These are phyloP conservation scores for Lepidurus packardi DNA, from an alignment of 1,140 invertebrate species.

Conservation along the genomic window DNA sequence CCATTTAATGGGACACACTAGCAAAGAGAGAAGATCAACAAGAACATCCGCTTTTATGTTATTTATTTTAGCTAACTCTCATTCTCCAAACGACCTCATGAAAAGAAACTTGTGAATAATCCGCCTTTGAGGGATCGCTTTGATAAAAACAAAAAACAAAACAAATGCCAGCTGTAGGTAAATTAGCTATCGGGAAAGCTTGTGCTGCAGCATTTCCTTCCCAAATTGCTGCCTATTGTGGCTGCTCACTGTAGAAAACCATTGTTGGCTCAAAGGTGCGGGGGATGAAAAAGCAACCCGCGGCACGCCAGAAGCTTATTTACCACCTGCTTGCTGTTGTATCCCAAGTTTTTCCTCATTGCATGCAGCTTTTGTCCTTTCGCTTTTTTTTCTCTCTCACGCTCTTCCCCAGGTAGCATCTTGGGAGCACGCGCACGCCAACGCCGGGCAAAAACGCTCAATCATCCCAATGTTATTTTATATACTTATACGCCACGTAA, in stretches of 20 bases:
- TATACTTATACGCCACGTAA: background rate
- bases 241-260: background rate
- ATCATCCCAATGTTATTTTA: constrained; percentile 1
- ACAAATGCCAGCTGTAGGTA: background rate
- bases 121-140: background rate
- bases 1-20: background rate
- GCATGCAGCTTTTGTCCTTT: constrained; percentile 7
- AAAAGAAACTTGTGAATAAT: too few species aligned
- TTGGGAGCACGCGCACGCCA: background rate
- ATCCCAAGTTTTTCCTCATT: background rate
- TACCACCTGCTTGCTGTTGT: constrained; percentile 21
- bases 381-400: background rate
- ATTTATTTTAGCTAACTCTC: background rate
- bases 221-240: constrained; percentile 7
- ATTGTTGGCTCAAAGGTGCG: background rate
- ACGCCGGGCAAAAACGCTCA: background rate
- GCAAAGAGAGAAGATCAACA: background rate
- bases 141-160: background rate
- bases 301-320: constrained; percentile 14
- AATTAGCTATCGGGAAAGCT: background rate
- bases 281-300: background rate
- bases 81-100: too few species aligned
- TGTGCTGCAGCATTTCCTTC: background rate
- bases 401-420: background rate
- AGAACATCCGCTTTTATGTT: background rate